phyloP scores from a whole-genome alignment of 2,797 vertebrate species.

The Silurus lanzhouensis region DNA sequence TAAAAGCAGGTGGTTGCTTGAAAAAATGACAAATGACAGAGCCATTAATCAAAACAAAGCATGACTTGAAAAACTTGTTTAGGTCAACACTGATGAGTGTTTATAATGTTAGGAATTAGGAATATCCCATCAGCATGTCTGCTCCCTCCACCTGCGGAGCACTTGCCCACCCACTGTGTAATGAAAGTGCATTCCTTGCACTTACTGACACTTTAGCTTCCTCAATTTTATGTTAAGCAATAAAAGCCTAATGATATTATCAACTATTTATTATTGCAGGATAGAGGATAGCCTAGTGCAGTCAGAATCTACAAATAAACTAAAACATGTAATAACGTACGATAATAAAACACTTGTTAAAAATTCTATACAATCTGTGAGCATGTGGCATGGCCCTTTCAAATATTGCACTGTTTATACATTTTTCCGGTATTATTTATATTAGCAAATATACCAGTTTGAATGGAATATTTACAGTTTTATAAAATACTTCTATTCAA shows the following conservation, averaged over 20 bases:
- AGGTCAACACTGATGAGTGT: conserved; percentile 69
- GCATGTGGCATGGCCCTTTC: background rate
- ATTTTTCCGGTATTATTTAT: background rate
- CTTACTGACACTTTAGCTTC: conserved; percentile 35
- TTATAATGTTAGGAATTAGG: conserved; percentile 66
- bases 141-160: conserved; percentile 56
- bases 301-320: conserved; percentile 8
- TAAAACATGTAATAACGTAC: background rate
- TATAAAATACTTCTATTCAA: background rate
- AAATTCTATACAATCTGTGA: background rate
- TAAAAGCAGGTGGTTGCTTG: conserved; percentile 51
- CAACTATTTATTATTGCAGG: conserved; percentile 50
- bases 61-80: conserved; percentile 58
- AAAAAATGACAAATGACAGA: conserved; percentile 49
- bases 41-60: conserved; percentile 68
- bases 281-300: conserved; percentile 10
- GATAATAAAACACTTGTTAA: background rate
- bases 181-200: conserved; percentile 48
- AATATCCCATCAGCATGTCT: conserved; percentile 56
- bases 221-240: conserved; percentile 43
- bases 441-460: background rate
- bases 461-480: background rate
- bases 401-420: background rate
- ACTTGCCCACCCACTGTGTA: conserved; percentile 69
- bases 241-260: conserved; percentile 51